Percentiles rank a stretch among this genome's conserved stretches.
Evolutionary conservation across 2,113 vertebrate genomes (phyloP).

Genomic region (Lampris incognitus): DNA sequence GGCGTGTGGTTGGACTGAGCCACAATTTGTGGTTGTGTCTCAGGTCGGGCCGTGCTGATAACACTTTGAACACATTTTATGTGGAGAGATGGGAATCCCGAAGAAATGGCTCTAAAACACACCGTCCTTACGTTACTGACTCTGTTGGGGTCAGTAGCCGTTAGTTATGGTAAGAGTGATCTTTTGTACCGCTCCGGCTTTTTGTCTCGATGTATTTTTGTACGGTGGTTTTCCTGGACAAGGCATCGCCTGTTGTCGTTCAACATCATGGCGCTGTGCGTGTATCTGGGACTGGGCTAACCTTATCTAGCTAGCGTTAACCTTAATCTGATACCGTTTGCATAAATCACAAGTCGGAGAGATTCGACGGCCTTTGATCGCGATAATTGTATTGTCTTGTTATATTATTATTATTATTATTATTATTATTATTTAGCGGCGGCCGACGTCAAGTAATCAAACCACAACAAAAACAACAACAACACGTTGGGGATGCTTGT

Average conservation of each 20-base stretch:
- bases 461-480: slow-evolving; percentile 74
- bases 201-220: slow-evolving; percentile 69
- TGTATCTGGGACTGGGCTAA: slow-evolving; percentile 62
- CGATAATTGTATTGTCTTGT: background rate
- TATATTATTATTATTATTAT: background rate
- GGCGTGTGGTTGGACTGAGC: slow-evolving; percentile 65
- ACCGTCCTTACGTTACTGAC: slow-evolving; percentile 66
- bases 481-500: slow-evolving; percentile 64
- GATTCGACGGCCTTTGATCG: background rate
- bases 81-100: slow-evolving; percentile 81
- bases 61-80: slow-evolving; percentile 71
- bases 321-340: slow-evolving; percentile 20
- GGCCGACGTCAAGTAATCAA: slow-evolving; percentile 36
- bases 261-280: slow-evolving; percentile 80
- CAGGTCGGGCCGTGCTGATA: slow-evolving; percentile 71
- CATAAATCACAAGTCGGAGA: background rate
- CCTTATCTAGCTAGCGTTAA: slow-evolving; percentile 52
- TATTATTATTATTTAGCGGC: slow-evolving; percentile 10
- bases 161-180: slow-evolving; percentile 78
- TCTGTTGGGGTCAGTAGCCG: slow-evolving; percentile 70
- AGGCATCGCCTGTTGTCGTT: slow-evolving; percentile 78
- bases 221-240: slow-evolving; percentile 55
- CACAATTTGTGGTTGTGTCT: slow-evolving; percentile 70
- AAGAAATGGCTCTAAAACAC: slow-evolving; percentile 78
- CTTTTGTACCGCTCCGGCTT: slow-evolving; percentile 61